Evolutionary conservation across 2,888 invertebrate species (phyloP).

Genomic region (Oconnorella tubifera): DNA sequence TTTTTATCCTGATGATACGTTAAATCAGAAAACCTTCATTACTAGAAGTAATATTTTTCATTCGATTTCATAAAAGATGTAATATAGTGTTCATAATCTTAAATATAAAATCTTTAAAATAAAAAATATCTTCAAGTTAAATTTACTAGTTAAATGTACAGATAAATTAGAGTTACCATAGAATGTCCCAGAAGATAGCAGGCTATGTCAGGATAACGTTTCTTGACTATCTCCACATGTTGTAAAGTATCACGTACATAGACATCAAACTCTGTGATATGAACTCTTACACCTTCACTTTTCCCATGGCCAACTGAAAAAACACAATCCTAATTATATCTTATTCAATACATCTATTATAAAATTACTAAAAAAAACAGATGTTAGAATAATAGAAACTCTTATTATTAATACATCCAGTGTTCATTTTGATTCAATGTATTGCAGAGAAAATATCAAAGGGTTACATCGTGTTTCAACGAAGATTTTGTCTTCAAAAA

Average conservation of each 20-base stretch:
- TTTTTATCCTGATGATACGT: no score
- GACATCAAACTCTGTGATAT: constrained; percentile 47
- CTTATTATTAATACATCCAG: no score
- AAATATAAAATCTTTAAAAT: constrained; percentile 2
- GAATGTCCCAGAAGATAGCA: constrained; percentile 58
- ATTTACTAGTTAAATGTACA: neutral
- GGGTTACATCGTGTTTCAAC: neutral
- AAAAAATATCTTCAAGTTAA: no score
- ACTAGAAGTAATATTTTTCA: neutral
- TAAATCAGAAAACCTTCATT: neutral
- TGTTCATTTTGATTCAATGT: no score
- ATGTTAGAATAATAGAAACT: no score
- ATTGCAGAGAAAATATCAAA: neutral
- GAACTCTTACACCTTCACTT: constrained; percentile 55
- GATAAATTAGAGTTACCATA: constrained; percentile 47
- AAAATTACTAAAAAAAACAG: no score
- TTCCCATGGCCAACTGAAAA: constrained; percentile 58
- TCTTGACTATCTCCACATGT: constrained; percentile 50
- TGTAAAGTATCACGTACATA: constrained; percentile 53
- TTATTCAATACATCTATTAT: no score
- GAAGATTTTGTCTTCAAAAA: neutral
- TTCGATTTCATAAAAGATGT: constrained; percentile 3
- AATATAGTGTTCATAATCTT: no score
- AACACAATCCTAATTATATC: neutral
- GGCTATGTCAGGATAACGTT: constrained; percentile 48